phyloP scores from a whole-genome alignment of 2,113 vertebrate species.

The Ceyx margarethae region DNA sequence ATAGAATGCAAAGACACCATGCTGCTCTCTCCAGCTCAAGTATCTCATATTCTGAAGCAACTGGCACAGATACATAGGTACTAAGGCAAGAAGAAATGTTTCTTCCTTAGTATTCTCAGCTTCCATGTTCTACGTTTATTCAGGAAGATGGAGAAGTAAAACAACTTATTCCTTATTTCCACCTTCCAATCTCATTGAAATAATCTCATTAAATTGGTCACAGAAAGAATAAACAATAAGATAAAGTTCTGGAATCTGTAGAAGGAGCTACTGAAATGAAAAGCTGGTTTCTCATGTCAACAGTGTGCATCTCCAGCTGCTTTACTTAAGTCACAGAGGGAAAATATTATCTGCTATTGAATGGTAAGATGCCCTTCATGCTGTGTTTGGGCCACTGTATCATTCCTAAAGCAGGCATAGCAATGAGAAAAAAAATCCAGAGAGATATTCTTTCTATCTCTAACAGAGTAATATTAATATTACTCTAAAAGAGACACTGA shows the following conservation, averaged over 20 bases:
- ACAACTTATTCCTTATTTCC: background rate
- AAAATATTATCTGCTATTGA: background rate
- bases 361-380: background rate
- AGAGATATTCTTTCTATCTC: background rate
- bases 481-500: background rate
- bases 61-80: fast-evolving
- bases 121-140: background rate
- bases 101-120: background rate
- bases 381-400: background rate
- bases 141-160: background rate
- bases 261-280: background rate
- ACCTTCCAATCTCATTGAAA: background rate
- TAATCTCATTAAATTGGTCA: background rate
- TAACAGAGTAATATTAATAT: background rate
- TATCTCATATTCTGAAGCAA: background rate
- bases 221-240: background rate
- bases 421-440: background rate
- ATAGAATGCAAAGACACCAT: background rate
- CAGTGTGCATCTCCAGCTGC: background rate
- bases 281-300: background rate
- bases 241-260: background rate
- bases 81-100: background rate
- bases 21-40: background rate
- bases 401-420: background rate
- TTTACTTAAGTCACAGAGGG: background rate